Percentiles rank a stretch among this genome's conserved stretches.
Evolutionary conservation across 2,888 invertebrate genomes (phyloP).

Genomic region (Caradrina kadenii): DNA sequence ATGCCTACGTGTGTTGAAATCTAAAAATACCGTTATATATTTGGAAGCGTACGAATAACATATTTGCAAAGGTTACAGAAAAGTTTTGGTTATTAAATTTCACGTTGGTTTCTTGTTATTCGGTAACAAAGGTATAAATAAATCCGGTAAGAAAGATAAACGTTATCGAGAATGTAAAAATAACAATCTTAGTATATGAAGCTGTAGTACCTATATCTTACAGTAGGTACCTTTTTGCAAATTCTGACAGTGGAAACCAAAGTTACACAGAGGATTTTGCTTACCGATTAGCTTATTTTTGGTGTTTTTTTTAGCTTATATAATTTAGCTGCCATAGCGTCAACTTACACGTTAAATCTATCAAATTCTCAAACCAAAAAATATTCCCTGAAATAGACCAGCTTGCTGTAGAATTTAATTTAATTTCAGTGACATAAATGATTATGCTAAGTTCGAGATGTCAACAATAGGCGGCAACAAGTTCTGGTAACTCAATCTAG

Average conservation of each 20-base stretch:
- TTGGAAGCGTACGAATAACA: constrained; percentile 7
- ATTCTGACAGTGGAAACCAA: neutral
- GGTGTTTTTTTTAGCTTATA: neutral
- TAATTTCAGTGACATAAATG: neutral
- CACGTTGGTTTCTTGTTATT: constrained; percentile 2
- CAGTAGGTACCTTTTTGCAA: no score
- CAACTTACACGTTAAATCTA: neutral
- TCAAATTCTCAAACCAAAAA: neutral
- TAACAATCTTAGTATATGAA: neutral
- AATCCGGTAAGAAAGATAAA: constrained; percentile 1
- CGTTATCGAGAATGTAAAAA: constrained; percentile 22
- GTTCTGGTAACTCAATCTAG: constrained; percentile 5
- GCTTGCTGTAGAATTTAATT: neutral
- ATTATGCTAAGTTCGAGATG: neutral
- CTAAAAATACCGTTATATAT: constrained; percentile 7
- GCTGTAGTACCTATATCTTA: neutral
- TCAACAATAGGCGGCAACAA: constrained; percentile 1
- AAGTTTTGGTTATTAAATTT: constrained; percentile 20
- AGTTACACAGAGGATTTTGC: neutral
- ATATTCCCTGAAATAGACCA: neutral
- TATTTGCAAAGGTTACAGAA: neutral
- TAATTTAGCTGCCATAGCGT: neutral
- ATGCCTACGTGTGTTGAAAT: neutral
- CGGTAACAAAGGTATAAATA: constrained; percentile 45
- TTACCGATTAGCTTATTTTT: no score